phyloP scores from a whole-genome alignment of 53 echinoderm and acorn worm species.

The Henricia sp. region DNA sequence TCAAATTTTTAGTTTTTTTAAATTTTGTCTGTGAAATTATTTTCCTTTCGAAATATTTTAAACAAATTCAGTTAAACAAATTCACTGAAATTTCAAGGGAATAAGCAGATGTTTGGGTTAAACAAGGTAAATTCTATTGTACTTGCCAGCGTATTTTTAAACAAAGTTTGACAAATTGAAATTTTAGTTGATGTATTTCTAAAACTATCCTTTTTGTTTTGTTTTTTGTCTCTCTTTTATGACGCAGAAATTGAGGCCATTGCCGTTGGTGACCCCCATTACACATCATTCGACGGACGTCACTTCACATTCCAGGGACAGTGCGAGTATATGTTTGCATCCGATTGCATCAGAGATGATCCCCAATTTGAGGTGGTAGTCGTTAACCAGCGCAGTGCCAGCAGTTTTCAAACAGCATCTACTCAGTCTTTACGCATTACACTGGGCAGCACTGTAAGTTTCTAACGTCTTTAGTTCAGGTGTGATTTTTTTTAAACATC shows the following conservation, averaged over 20 bases:
- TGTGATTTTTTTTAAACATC: no score
- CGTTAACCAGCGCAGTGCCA: conserved; percentile 28
- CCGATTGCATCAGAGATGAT: conserved; percentile 72
- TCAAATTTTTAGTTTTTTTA: no score
- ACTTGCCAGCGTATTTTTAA: no score
- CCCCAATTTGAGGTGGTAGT: conserved; percentile 68
- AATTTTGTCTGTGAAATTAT: no score
- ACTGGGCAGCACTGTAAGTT: conserved; percentile 46
- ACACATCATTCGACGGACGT: conserved; percentile 71
- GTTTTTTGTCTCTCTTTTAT: not conserved
- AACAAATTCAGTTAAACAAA: no score
- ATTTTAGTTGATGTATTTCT: no score
- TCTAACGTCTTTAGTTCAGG: not conserved
- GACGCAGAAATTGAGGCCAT: conserved; percentile 39
- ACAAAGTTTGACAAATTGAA: no score
- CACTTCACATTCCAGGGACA: conserved; percentile 66
- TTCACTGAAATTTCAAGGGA: no score
- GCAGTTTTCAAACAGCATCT: conserved; percentile 3
- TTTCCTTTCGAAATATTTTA: no score
- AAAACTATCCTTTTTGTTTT: conserved; percentile 28
- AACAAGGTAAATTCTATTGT: no score
- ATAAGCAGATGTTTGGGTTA: no score
- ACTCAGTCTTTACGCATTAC: conserved; percentile 41
- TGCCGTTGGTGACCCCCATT: conserved; percentile 76
- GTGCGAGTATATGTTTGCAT: conserved; percentile 72